Base-by-base conservation (phyloP, 2,888 invertebrate species). In the Blastobasis lacticolella region DNA sequence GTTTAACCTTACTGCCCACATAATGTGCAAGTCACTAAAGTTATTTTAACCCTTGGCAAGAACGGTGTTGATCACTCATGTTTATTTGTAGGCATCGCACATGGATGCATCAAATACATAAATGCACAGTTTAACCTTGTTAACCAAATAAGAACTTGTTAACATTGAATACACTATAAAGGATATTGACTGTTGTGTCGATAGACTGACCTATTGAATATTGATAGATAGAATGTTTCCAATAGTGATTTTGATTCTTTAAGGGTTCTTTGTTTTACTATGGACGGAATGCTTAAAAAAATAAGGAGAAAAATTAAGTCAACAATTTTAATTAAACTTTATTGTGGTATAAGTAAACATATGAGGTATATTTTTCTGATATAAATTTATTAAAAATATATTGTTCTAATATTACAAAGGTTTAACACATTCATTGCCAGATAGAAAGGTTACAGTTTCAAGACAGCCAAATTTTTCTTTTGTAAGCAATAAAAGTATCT, bases 1-100 rank as follows among this genome's bases (percentile, higher is more conserved):
- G 75, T 81, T 81, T 81, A 59, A 55, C 57, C 55, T 66, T 56
- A 75, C 75, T 71, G 76, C 76, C 56, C 61, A 45, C 55, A 55
- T 61, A 63, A 68, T 71, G 62, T 67, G 81, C 78, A 79, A 82
- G 79, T 83, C 81, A 82, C 72, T 69, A 23, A 23, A 23, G 23
- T 69, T 76, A 71, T 76, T 78, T 73, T 69, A 70, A 70, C 71
- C 69, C 65, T 77, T 82, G 78, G 78, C 82, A 80, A 57, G 50
- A 48, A 49, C 10, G 52, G 54, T 5, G 23, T 10, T 10, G 5
- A 45, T 36, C 10, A 45, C 45, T 10, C 45, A 36, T 23, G 23
- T 36, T 45, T 8, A 42, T 40, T 8, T 44, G 44, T 10, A 44
- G 9, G 6, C 10, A 44, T 10, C 5, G 44, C 10, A 44, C 40